A percentile compares a stretch with the other conserved stretches of the same genome.
phyloP scores from a whole-genome alignment of 2,113 vertebrate genomes.

The Willisornis vidua region DNA sequence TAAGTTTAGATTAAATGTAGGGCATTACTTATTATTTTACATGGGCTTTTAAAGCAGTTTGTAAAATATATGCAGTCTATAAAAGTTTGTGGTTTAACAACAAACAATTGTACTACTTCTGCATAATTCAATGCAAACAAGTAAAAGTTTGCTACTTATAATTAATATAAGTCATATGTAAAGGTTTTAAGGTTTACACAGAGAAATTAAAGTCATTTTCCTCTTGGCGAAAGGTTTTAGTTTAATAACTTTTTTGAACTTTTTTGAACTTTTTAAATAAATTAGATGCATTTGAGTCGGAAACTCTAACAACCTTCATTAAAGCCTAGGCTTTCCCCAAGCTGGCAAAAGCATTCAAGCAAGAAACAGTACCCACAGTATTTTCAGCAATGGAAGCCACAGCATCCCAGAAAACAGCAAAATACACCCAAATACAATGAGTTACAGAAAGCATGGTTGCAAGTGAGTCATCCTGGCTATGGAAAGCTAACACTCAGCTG shows the following conservation, averaged over 20 bases:
- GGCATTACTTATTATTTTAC: slow-evolving; percentile 13
- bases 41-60: slow-evolving; percentile 28
- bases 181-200: neutral
- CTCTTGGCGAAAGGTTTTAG: neutral
- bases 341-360: neutral
- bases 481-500: neutral
- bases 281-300: neutral
- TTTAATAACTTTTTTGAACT: neutral
- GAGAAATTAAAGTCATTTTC: slow-evolving; percentile 2
- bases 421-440: neutral
- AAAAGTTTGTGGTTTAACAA: slow-evolving; percentile 22
- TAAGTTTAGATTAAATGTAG: slow-evolving; percentile 25
- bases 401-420: neutral
- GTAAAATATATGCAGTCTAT: slow-evolving; percentile 29
- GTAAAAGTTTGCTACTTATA: neutral
- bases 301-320: neutral
- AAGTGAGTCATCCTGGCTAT: neutral
- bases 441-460: neutral
- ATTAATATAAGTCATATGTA: neutral
- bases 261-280: neutral
- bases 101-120: slow-evolving; percentile 13
- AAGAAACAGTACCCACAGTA: neutral
- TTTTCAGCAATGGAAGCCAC: neutral
- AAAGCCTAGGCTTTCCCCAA: neutral
- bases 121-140: neutral